Conservation (phyloP, 2,797 vertebrate species). For the Chaetophractus vellerosus region DNA sequence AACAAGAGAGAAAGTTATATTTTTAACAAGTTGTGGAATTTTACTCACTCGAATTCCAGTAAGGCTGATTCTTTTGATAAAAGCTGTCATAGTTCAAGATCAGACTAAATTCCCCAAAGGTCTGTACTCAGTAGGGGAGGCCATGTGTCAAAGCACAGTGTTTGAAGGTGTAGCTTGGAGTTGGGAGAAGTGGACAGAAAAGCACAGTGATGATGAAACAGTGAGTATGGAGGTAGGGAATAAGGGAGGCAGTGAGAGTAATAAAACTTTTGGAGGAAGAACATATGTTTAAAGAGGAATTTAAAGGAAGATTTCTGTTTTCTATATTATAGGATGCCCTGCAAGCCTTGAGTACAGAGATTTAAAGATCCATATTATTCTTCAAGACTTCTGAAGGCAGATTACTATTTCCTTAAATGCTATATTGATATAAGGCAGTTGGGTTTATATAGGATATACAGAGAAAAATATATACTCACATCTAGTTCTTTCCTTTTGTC, state of each 20-base stretch:
- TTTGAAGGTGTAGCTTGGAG: background rate
- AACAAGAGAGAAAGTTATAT: background rate
- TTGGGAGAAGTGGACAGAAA: background rate
- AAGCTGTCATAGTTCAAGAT: background rate
- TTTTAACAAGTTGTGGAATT: background rate
- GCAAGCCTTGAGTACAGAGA: background rate
- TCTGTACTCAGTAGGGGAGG: background rate
- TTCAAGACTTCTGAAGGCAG: background rate
- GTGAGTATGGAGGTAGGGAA: background rate
- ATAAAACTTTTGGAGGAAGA: background rate
- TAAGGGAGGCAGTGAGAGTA: background rate
- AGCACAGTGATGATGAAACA: background rate
- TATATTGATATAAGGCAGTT: background rate
- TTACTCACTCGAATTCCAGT: background rate
- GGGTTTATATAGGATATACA: background rate
- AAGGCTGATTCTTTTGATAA: background rate
- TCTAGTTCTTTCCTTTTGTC: background rate
- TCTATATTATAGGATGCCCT: background rate
- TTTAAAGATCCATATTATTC: background rate
- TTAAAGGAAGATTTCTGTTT: background rate
- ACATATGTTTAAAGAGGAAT: background rate
- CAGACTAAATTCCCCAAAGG: background rate
- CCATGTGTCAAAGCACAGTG: background rate
- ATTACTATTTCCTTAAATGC: background rate
- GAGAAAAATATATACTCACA: background rate